phyloP scores from a whole-genome alignment of 2,888 invertebrate genomes.

The Andrena dorsata region DNA sequence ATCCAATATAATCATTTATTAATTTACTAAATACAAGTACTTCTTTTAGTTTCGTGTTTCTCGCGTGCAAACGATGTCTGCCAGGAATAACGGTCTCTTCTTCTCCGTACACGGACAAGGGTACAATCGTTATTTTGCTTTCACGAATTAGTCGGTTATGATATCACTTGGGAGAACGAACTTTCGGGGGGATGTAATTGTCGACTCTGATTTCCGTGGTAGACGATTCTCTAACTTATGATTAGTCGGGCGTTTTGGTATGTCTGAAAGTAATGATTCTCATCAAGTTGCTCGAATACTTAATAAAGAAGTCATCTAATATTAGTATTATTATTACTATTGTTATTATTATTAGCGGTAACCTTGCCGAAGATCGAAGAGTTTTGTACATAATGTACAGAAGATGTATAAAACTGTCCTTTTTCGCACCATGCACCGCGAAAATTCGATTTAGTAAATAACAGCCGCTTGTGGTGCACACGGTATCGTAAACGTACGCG shows the following conservation, averaged over 20 bases:
- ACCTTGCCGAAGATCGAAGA: slow-evolving; percentile 44
- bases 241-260: slow-evolving; percentile 34
- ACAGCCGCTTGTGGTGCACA: slow-evolving; percentile 43
- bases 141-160: slow-evolving; percentile 14
- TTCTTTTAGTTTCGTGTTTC: slow-evolving; percentile 45
- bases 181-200: slow-evolving; percentile 44
- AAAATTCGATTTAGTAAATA: slow-evolving; percentile 44
- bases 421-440: slow-evolving; percentile 32
- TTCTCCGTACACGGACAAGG: slow-evolving; percentile 26
- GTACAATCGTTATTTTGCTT: slow-evolving; percentile 25
- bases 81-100: slow-evolving; percentile 36
- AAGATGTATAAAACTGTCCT: slow-evolving; percentile 40
- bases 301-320: slow-evolving; percentile 25
- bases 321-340: slow-evolving; percentile 18
- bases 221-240: slow-evolving; percentile 17
- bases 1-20: slow-evolving; percentile 77
- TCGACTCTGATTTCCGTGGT: slow-evolving; percentile 37
- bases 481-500: slow-evolving; percentile 29
- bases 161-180: slow-evolving; percentile 35
- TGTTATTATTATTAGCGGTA: slow-evolving; percentile 37
- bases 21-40: slow-evolving; percentile 79
- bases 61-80: slow-evolving; percentile 26
- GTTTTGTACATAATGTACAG: slow-evolving; percentile 66
- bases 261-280: slow-evolving; percentile 25
- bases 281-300: slow-evolving; percentile 27